Percentiles rank a stretch among this genome's conserved stretches.
These are phyloP conservation scores for Strigamia crassipes DNA, from an alignment of 2,888 invertebrate genomes.

Conservation along the genomic window DNA sequence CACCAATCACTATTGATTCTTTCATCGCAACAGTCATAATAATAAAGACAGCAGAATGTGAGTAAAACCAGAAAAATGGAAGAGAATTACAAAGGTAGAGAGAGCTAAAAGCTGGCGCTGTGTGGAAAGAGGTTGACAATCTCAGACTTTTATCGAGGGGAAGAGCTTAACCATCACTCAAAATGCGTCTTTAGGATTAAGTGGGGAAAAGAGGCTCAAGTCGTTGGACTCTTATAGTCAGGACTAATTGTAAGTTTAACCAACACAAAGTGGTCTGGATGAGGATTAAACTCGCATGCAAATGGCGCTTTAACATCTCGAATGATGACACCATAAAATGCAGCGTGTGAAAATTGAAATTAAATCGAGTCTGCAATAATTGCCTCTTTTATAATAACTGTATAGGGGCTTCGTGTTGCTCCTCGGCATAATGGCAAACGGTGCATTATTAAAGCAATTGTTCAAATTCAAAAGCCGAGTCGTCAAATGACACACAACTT, in stretches of 20 bases:
- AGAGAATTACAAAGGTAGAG: background rate
- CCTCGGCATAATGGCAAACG: background rate
- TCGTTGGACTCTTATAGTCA: conserved; percentile 39
- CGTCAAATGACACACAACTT: conserved; percentile 10
- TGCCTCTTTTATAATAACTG: conserved; percentile 36
- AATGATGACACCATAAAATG: conserved; percentile 42
- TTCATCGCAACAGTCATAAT: background rate
- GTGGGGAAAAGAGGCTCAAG: conserved; percentile 36
- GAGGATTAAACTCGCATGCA: conserved; percentile 38
- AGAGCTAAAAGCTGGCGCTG: too few relatives aligned
- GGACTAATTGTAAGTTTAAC: conserved; percentile 36
- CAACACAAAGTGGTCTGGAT: conserved; percentile 39
- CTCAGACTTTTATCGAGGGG: background rate
- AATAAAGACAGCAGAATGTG: background rate
- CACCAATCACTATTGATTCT: conserved; percentile 36
- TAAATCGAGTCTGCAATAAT: conserved; percentile 42
- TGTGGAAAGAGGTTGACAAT: background rate
- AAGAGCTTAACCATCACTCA: conserved; percentile 35
- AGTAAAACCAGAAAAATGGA: background rate
- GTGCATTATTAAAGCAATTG: conserved; percentile 36
- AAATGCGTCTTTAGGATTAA: conserved; percentile 38
- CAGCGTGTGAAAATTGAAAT: conserved; percentile 38
- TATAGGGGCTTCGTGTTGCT: background rate
- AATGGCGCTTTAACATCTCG: background rate
- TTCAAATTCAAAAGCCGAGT: background rate